Evolutionary conservation across 2,888 invertebrate species (phyloP).

Genomic region (Drosophila neonasuta): DNA sequence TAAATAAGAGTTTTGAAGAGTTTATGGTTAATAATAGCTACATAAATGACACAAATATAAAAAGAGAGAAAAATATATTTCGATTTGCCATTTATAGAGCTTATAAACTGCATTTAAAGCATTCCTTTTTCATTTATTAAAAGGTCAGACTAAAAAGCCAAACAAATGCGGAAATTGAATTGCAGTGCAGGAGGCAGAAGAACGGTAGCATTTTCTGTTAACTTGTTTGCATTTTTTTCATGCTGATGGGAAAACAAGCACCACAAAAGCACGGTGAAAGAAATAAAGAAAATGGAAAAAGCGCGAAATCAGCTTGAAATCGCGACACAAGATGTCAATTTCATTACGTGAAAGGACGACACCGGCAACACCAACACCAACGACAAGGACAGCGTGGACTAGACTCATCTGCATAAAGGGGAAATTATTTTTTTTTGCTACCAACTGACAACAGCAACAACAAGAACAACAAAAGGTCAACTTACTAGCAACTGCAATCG

Average conservation of each 20-base stretch:
- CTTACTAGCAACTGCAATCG: slow-evolving; percentile 59
- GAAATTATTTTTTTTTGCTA: slow-evolving; percentile 66
- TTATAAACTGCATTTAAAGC: not conserved
- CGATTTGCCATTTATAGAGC: not conserved
- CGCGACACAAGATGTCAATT: slow-evolving; percentile 76
- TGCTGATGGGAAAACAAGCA: slow-evolving; percentile 51
- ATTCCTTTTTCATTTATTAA: slow-evolving; percentile 23
- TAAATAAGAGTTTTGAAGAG: not conserved
- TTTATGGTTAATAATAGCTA: not conserved
- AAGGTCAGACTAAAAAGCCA: slow-evolving; percentile 26
- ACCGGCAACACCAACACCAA: slow-evolving; percentile 21
- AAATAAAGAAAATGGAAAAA: slow-evolving; percentile 33
- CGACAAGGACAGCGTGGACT: slow-evolving; percentile 23
- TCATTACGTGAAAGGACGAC: slow-evolving; percentile 64
- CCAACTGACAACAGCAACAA: slow-evolving; percentile 23
- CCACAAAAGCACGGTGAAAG: slow-evolving; percentile 18
- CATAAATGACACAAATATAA: not conserved
- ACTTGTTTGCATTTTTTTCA: slow-evolving; percentile 1
- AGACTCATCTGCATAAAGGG: slow-evolving; percentile 75
- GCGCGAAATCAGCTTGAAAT: slow-evolving; percentile 64
- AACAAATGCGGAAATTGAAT: slow-evolving; percentile 69
- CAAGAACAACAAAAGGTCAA: slow-evolving; percentile 26
- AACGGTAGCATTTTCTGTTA: slow-evolving; percentile 5
- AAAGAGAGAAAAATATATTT: not conserved
- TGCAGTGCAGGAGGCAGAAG: slow-evolving; percentile 40